A percentile compares a stretch with the other conserved stretches of the same genome.
Evolutionary conservation across 2,797 vertebrate species (phyloP).

Genomic region (Mus minutoides): DNA sequence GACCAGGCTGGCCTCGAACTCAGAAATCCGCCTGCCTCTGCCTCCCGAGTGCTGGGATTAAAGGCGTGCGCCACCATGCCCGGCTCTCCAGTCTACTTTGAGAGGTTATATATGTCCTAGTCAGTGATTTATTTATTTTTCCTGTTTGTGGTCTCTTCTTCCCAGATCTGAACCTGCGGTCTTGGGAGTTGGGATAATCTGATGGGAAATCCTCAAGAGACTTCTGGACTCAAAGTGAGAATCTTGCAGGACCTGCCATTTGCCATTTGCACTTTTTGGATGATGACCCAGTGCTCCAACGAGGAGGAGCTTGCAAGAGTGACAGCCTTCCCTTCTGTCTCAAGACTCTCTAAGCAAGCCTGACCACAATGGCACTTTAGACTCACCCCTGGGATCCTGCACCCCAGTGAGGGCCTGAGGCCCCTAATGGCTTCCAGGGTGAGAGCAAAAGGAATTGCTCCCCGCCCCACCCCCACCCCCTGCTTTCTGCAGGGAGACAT

Average conservation of each 20-base stretch:
- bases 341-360: neutral
- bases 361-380: slow-evolving; percentile 52
- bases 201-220: slow-evolving; percentile 54
- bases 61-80: no score
- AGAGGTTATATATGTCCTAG: neutral
- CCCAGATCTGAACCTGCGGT: slow-evolving; percentile 71
- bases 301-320: slow-evolving; percentile 2
- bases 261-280: slow-evolving; percentile 66
- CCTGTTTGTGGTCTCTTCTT: slow-evolving; percentile 63
- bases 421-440: neutral
- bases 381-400: neutral
- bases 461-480: no score
- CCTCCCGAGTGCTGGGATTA: no score
- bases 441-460: slow-evolving; percentile 14
- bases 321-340: neutral
- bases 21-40: no score
- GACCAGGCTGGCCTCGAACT: no score
- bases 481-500: neutral
- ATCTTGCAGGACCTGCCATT: slow-evolving; percentile 38
- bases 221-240: slow-evolving; percentile 24
- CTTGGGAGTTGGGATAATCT: neutral
- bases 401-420: neutral
- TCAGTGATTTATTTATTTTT: slow-evolving; percentile 27
- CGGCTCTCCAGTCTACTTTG: slow-evolving; percentile 1
- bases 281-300: slow-evolving; percentile 75